phyloP scores from a whole-genome alignment of 2,113 vertebrate species.

The Dascyllus trimaculatus region DNA sequence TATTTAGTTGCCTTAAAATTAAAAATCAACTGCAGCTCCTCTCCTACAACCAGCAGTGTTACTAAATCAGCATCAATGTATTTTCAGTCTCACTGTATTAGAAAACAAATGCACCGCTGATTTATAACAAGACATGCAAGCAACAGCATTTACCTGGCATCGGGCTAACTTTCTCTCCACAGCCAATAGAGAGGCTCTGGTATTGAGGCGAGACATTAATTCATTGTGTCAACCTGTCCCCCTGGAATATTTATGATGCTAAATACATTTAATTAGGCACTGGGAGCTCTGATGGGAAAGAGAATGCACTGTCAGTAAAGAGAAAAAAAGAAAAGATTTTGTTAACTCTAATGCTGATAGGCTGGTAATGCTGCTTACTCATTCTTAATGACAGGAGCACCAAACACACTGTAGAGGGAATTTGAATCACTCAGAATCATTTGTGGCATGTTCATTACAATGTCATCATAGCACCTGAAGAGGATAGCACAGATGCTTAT shows the following conservation, averaged over 20 bases:
- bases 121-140: constrained; percentile 79
- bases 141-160: constrained; percentile 79
- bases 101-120: constrained; percentile 76
- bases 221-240: constrained; percentile 86
- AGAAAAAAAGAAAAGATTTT: constrained; percentile 69
- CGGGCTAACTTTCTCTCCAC: constrained; percentile 74
- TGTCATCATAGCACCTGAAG: constrained; percentile 66
- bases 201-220: constrained; percentile 86
- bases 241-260: constrained; percentile 87
- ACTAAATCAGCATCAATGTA: constrained; percentile 68
- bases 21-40: constrained; percentile 3
- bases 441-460: constrained; percentile 71
- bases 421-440: constrained; percentile 63
- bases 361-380: constrained; percentile 72
- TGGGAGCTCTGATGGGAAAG: constrained; percentile 76
- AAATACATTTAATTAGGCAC: constrained; percentile 88
- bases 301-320: constrained; percentile 84
- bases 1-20: constrained; percentile 11
- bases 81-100: constrained; percentile 62
- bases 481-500: constrained; percentile 50
- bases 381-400: constrained; percentile 62
- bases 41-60: constrained; percentile 22
- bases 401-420: constrained; percentile 49
- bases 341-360: constrained; percentile 75
- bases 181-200: constrained; percentile 80